These are phyloP conservation scores for Centroberyx gerrardi DNA, from an alignment of 2,797 vertebrate species.

Conservation along the genomic window DNA sequence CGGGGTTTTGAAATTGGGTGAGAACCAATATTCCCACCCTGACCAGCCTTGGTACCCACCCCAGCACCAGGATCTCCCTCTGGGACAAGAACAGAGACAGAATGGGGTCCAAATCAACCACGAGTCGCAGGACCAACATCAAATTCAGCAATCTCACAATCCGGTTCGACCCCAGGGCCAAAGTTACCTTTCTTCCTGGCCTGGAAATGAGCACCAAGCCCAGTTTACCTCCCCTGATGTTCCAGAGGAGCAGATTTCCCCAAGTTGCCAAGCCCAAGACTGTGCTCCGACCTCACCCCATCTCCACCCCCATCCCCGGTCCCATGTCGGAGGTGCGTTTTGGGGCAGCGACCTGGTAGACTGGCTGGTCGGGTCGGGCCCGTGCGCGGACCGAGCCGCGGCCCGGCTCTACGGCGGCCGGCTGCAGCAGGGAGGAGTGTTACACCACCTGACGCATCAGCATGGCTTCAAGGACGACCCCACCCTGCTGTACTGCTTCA, in stretches of 20 bases:
- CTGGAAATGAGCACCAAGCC: slow-evolving; percentile 5
- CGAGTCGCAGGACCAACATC: slow-evolving; percentile 22
- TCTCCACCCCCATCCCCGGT: neutral
- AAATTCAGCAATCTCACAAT: slow-evolving; percentile 18
- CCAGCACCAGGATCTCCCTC: slow-evolving; percentile 10
- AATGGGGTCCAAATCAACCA: slow-evolving; percentile 73
- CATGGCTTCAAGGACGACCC: slow-evolving; percentile 87
- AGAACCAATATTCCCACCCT: slow-evolving; percentile 12
- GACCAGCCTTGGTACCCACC: slow-evolving; percentile 28
- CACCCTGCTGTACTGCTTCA: slow-evolving; percentile 85
- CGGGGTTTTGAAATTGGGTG: slow-evolving; percentile 9
- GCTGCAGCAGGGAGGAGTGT: slow-evolving; percentile 87
- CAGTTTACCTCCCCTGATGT: neutral
- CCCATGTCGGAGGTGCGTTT: slow-evolving; percentile 66
- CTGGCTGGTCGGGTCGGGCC: slow-evolving; percentile 89
- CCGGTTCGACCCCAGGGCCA: slow-evolving; percentile 4
- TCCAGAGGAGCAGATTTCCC: slow-evolving; percentile 21
- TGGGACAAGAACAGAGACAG: neutral
- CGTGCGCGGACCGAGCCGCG: slow-evolving; percentile 86
- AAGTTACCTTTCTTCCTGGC: neutral
- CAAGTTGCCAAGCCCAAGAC: neutral
- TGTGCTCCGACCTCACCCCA: neutral
- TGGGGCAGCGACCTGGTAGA: slow-evolving; percentile 89
- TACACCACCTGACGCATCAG: slow-evolving; percentile 82
- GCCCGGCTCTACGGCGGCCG: slow-evolving; percentile 86